These are phyloP conservation scores for Chrysina gloriosa DNA, from an alignment of 2,888 invertebrate genomes.

Conservation along the genomic window DNA sequence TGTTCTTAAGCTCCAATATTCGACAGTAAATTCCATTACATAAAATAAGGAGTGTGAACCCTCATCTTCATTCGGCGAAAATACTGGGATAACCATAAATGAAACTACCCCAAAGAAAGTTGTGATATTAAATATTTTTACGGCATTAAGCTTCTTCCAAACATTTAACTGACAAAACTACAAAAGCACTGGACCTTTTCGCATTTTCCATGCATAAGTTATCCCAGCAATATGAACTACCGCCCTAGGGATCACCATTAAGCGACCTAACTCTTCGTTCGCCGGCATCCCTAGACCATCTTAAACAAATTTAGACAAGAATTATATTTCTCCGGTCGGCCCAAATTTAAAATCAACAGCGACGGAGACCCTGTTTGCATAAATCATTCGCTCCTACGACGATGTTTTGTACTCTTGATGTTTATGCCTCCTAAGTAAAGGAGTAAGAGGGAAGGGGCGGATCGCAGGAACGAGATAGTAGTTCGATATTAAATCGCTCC, in stretches of 20 bases:
- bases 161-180: no score
- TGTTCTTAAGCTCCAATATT: no score
- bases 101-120: no score
- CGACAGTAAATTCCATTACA: no score
- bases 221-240: no score
- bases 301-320: conserved; percentile 27
- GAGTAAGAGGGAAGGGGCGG: background rate
- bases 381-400: conserved; percentile 17
- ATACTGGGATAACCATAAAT: no score
- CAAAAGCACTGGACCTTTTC: no score
- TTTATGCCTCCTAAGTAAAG: background rate
- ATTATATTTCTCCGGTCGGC: conserved; percentile 17
- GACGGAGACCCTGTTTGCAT: conserved; percentile 15
- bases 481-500: conserved; percentile 4
- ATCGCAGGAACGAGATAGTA: conserved; percentile 3
- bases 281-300: background rate
- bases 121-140: no score
- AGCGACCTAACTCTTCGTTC: conserved; percentile 1
- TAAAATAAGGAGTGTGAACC: no score
- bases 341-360: conserved; percentile 27
- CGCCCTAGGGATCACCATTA: background rate
- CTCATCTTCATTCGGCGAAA: no score
- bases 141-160: no score
- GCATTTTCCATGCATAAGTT: no score
- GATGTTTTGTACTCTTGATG: conserved; percentile 22